phyloP scores from a whole-genome alignment of 2,888 invertebrate species.

The Sphecodes monilicornis region DNA sequence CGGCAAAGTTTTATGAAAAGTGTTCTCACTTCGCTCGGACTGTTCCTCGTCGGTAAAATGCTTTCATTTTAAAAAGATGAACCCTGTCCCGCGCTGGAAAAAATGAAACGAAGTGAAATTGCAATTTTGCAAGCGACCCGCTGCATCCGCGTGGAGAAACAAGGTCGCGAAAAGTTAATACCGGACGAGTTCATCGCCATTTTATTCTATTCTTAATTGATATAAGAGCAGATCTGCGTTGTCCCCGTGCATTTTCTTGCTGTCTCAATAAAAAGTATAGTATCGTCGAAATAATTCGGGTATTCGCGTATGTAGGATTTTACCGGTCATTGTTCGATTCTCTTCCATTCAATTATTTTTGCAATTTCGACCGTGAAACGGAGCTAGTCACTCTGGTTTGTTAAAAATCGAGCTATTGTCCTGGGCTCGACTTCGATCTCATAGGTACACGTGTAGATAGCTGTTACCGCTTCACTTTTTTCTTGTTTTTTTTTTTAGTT shows the following conservation, averaged over 20 bases:
- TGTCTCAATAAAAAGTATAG: neutral
- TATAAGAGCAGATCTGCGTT: neutral
- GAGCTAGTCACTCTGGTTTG: neutral
- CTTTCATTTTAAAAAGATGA: neutral
- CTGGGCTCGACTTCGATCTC: neutral
- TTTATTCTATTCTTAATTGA: neutral
- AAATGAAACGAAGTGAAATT: neutral
- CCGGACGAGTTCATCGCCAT: neutral
- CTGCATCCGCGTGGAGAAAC: neutral
- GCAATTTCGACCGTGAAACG: neutral
- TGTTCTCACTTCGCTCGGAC: neutral
- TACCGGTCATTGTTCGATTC: neutral
- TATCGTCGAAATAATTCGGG: neutral
- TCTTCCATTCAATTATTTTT: neutral
- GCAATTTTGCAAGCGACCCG: neutral
- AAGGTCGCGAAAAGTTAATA: neutral
- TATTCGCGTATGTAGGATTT: neutral
- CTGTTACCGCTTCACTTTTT: neutral
- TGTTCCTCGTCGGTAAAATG: neutral
- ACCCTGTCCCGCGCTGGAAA: neutral
- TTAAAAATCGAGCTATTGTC: conserved; percentile 1
- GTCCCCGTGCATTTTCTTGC: neutral
- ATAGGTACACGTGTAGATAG: neutral
- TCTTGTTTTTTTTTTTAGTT: neutral
- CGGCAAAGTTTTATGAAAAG: neutral